These are phyloP conservation scores for Aproaerema taeniolella DNA, from an alignment of 2,888 invertebrate species.

Conservation along the genomic window DNA sequence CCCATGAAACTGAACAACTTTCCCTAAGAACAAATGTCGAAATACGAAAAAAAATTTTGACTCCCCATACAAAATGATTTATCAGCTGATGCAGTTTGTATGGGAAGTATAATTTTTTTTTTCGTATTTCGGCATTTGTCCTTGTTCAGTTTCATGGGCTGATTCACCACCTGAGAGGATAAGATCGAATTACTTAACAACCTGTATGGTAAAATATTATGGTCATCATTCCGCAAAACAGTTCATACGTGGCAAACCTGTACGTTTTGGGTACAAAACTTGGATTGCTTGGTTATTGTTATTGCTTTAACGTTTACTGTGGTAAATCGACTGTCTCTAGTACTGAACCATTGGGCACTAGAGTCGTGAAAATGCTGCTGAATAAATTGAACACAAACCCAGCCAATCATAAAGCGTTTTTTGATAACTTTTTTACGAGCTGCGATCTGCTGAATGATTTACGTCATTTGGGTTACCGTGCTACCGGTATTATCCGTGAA, in stretches of 20 bases:
- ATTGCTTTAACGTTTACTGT: constrained; percentile 20
- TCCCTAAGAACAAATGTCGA: too few relatives aligned
- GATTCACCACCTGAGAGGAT: too few relatives aligned
- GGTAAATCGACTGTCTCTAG: not conserved
- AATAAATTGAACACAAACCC: constrained; percentile 1
- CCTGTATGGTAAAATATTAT: constrained; percentile 29
- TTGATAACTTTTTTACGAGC: constrained; percentile 7
- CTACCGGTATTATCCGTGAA: constrained; percentile 2
- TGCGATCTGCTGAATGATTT: constrained; percentile 2
- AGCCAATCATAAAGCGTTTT: not conserved
- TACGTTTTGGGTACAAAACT: constrained; percentile 30
- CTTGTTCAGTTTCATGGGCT: too few relatives aligned
- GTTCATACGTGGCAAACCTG: constrained; percentile 28
- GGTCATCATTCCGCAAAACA: constrained; percentile 26
- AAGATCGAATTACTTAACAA: too few relatives aligned
- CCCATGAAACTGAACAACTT: too few relatives aligned
- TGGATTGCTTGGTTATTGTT: constrained; percentile 28
- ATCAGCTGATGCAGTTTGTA: too few relatives aligned
- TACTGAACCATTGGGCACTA: not conserved
- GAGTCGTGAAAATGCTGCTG: constrained; percentile 3
- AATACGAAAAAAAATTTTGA: too few relatives aligned
- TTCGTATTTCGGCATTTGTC: too few relatives aligned
- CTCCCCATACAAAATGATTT: too few relatives aligned
- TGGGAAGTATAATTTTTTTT: too few relatives aligned
- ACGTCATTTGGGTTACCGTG: not conserved